Conservation (phyloP, 1,140 invertebrate species). For the Drosophila kurseongensis region DNA sequence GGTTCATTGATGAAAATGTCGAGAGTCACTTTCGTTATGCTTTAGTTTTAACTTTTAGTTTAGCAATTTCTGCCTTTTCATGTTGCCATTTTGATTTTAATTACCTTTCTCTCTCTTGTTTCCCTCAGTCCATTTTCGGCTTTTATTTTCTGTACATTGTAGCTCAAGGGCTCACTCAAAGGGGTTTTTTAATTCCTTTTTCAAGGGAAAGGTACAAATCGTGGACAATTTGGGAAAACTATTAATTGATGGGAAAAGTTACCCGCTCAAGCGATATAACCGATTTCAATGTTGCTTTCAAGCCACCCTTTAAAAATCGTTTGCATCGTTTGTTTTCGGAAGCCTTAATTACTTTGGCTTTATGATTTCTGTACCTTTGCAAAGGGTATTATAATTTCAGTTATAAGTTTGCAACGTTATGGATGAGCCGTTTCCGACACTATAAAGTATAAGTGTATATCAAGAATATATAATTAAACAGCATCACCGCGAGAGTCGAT, state of each 20-base stretch:
- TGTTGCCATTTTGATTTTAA: slow-evolving; percentile 62
- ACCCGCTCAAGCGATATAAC: slow-evolving; percentile 1
- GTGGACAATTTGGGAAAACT: slow-evolving; percentile 6
- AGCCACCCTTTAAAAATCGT: background rate
- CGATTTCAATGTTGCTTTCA: background rate
- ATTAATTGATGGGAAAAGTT: slow-evolving; percentile 20
- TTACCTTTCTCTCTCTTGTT: slow-evolving; percentile 48
- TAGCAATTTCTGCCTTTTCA: slow-evolving; percentile 50
- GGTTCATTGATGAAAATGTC: slow-evolving; percentile 61
- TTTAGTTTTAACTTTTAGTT: slow-evolving; percentile 44
- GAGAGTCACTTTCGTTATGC: slow-evolving; percentile 56
- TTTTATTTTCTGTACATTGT: slow-evolving; percentile 14
- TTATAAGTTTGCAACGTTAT: no score
- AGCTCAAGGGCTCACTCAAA: slow-evolving; percentile 3
- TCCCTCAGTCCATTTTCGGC: slow-evolving; percentile 2
- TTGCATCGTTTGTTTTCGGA: background rate
- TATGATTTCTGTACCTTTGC: no score
- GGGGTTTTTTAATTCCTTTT: background rate
- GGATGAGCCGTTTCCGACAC: no score
- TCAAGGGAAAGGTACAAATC: slow-evolving; percentile 10
- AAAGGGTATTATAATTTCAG: no score
- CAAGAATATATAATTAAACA: no score
- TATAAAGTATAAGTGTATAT: no score
- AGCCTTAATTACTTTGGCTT: no score
- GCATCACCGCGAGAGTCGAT: no score